Evolutionary conservation across 1,140 invertebrate genomes (phyloP).

Genomic region (Brachionus rotundiformis): DNA sequence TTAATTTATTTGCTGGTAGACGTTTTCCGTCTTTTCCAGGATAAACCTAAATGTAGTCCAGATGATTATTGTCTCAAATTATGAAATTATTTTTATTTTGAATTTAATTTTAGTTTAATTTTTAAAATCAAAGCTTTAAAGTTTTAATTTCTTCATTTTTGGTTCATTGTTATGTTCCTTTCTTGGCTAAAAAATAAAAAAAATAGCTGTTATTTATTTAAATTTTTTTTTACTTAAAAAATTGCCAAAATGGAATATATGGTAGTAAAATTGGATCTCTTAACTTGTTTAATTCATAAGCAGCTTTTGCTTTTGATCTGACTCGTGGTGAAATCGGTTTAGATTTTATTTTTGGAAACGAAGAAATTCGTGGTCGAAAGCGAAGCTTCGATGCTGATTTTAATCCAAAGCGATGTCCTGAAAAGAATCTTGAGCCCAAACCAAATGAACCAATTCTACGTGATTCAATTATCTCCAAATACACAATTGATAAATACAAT

Average conservation of each 20-base stretch:
- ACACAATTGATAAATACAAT: neutral
- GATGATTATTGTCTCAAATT: conserved; percentile 7
- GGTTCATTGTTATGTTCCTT: neutral
- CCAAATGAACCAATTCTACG: neutral
- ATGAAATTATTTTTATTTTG: neutral
- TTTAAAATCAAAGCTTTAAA: neutral
- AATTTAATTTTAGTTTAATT: neutral
- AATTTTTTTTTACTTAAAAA: neutral
- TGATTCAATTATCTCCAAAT: neutral
- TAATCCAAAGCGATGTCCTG: neutral
- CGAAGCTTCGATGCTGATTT: neutral
- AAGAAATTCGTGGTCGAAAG: neutral
- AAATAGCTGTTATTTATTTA: neutral
- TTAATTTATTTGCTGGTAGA: conserved; percentile 29
- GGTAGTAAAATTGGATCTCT: neutral
- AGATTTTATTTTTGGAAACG: neutral
- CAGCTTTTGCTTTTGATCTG: neutral
- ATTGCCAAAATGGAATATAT: neutral
- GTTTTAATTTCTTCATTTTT: neutral
- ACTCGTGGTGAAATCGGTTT: neutral
- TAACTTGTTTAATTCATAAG: neutral
- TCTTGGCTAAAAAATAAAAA: neutral
- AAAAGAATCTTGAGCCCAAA: neutral
- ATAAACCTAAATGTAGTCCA: conserved; percentile 37
- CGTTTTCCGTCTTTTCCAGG: conserved; percentile 16